A percentile compares a stretch with the other conserved stretches of the same genome.
phyloP scores from a whole-genome alignment of 2,888 invertebrate genomes.

The Oxyscelio sp. region DNA sequence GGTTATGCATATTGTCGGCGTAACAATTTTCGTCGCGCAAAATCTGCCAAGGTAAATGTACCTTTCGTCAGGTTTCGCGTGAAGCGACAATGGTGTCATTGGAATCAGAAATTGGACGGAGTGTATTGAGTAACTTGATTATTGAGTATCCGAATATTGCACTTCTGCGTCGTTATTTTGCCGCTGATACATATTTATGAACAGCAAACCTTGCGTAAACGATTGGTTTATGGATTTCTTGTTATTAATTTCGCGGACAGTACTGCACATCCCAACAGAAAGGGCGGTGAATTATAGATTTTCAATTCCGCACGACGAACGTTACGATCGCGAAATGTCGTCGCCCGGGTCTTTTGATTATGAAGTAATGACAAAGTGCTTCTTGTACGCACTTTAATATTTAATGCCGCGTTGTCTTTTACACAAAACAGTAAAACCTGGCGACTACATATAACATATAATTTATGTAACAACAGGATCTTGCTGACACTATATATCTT shows the following conservation, averaged over 20 bases:
- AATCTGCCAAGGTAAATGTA: too few species aligned
- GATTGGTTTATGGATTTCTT: slow-evolving; percentile 58
- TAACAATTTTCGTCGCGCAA: too few species aligned
- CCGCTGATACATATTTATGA: slow-evolving; percentile 52
- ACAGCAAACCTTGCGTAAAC: slow-evolving; percentile 43
- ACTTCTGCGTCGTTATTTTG: slow-evolving; percentile 46
- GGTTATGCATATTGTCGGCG: too few species aligned
- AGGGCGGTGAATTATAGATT: slow-evolving; percentile 41
- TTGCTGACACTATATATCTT: slow-evolving; percentile 74
- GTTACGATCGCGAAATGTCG: neutral
- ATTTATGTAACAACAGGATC: slow-evolving; percentile 69
- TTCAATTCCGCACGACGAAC: slow-evolving; percentile 2
- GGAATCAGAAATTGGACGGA: slow-evolving; percentile 47
- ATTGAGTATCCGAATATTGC: slow-evolving; percentile 54
- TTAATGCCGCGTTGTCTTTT: slow-evolving; percentile 37
- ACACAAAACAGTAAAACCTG: slow-evolving; percentile 52
- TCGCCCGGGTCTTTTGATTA: slow-evolving; percentile 31
- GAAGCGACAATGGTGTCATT: slow-evolving; percentile 40
- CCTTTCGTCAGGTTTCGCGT: too few species aligned
- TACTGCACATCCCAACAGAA: slow-evolving; percentile 8
- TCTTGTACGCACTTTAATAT: slow-evolving; percentile 22
- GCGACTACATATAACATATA: slow-evolving; percentile 51
- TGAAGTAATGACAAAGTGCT: slow-evolving; percentile 36
- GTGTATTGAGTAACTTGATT: slow-evolving; percentile 57
- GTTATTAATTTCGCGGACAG: slow-evolving; percentile 51